These are phyloP conservation scores for Cepphus grylle DNA, from an alignment of 2,113 vertebrate genomes.

Conservation along the genomic window DNA sequence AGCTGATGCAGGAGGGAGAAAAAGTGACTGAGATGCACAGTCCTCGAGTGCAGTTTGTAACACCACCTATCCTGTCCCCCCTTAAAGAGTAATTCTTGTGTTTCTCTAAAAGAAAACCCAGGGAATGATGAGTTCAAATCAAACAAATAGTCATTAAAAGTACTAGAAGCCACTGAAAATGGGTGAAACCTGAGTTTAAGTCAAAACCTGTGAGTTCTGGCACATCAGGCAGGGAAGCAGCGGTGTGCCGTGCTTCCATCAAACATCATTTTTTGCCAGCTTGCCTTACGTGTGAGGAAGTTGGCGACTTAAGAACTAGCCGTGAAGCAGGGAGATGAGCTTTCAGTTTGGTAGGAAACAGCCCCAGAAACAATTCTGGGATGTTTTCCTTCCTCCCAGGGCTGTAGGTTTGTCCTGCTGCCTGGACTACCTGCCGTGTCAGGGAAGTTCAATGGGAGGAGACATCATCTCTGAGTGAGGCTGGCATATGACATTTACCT, in stretches of 20 bases:
- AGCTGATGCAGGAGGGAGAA: background rate
- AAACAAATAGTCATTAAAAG: background rate
- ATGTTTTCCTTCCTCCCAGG: accelerated
- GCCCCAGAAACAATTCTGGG: background rate
- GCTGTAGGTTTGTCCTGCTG: background rate
- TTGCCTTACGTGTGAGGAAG: background rate
- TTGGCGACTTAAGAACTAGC: background rate
- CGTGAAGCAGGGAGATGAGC: accelerated
- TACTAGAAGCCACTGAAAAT: background rate
- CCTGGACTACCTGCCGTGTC: background rate
- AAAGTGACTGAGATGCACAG: background rate
- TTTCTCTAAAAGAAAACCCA: background rate
- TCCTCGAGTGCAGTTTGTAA: background rate
- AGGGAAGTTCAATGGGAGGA: background rate
- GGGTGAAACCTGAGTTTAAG: background rate
- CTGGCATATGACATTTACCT: background rate
- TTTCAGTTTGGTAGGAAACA: background rate
- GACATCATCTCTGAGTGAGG: background rate
- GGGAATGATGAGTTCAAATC: background rate
- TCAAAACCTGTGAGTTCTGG: background rate
- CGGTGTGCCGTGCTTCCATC: accelerated
- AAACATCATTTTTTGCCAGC: background rate
- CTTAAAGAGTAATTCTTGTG: background rate
- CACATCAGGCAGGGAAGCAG: background rate
- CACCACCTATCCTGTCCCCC: too few species aligned